These are phyloP conservation scores for Galeruca laticollis DNA, from an alignment of 2,888 invertebrate genomes.

Conservation along the genomic window DNA sequence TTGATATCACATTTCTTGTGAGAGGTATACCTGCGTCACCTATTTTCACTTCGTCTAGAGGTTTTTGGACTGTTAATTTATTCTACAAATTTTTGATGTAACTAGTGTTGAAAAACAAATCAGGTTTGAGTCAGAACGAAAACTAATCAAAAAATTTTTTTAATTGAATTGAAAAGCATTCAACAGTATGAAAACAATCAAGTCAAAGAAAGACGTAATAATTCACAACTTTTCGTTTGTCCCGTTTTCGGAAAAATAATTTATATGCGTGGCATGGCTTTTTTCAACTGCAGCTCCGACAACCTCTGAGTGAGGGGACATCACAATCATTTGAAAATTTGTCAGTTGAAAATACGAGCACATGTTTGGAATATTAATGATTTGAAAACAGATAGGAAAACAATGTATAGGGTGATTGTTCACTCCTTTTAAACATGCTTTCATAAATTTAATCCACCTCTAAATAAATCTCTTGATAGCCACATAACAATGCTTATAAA, in stretches of 20 bases:
- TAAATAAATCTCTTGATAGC: not conserved
- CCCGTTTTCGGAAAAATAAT: constrained; percentile 36
- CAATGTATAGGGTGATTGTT: constrained; percentile 36
- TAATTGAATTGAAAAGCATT: constrained; percentile 12
- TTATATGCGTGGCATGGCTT: constrained; percentile 39
- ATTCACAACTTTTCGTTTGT: constrained; percentile 36
- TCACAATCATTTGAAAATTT: constrained; percentile 44
- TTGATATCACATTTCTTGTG: too few species aligned
- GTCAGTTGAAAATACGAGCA: constrained; percentile 41
- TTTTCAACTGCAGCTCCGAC: constrained; percentile 40
- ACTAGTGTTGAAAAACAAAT: not conserved
- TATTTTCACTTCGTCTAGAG: too few species aligned
- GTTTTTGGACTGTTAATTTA: too few species aligned
- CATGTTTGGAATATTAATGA: constrained; percentile 43
- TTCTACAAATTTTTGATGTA: not conserved
- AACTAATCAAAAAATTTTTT: not conserved
- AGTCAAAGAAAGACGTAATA: constrained; percentile 28
- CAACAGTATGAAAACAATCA: constrained; percentile 31
- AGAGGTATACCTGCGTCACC: too few species aligned
- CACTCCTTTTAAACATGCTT: constrained; percentile 17
- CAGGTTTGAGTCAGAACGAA: not conserved
- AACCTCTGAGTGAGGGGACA: constrained; percentile 43
- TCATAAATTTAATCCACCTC: constrained; percentile 5
- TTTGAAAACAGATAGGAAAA: constrained; percentile 37
- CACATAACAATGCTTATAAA: too few species aligned